Evolutionary conservation across 64 coral and sea anemone genomes (phyloP).

Genomic region (Acropora yongei): DNA sequence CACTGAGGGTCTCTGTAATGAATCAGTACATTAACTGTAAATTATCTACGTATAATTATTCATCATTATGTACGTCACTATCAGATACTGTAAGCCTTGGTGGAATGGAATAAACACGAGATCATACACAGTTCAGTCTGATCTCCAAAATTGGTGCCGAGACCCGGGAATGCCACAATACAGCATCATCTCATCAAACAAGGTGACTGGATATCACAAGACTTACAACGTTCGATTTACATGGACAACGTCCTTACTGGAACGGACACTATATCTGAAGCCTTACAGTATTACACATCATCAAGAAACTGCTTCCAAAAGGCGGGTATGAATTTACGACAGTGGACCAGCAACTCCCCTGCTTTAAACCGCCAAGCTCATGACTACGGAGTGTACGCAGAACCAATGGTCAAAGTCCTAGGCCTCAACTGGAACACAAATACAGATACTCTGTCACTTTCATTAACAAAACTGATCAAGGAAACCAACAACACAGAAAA

Average conservation of each 20-base stretch:
- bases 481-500: conserved; percentile 35
- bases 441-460: conserved; percentile 62
- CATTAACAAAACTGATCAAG: conserved; percentile 33
- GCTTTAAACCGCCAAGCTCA: conserved; percentile 13
- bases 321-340: background rate
- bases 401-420: conserved; percentile 51
- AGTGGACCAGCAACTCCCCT: conserved; percentile 3
- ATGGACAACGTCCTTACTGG: conserved; percentile 34
- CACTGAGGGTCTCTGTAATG: no score
- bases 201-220: conserved; percentile 21
- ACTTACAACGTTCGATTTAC: conserved; percentile 44
- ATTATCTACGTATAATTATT: no score
- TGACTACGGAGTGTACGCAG: conserved; percentile 16
- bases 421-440: conserved; percentile 61
- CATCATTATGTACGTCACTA: no score
- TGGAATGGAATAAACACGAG: no score
- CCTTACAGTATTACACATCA: conserved; percentile 34
- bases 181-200: conserved; percentile 40
- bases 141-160: no score
- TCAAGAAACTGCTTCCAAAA: conserved; percentile 36
- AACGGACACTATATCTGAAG: conserved; percentile 44
- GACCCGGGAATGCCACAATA: conserved; percentile 19
- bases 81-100: no score
- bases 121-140: no score
- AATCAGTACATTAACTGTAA: no score